phyloP scores from a whole-genome alignment of 1,140 invertebrate species.

The Philopotamus ludificatus region DNA sequence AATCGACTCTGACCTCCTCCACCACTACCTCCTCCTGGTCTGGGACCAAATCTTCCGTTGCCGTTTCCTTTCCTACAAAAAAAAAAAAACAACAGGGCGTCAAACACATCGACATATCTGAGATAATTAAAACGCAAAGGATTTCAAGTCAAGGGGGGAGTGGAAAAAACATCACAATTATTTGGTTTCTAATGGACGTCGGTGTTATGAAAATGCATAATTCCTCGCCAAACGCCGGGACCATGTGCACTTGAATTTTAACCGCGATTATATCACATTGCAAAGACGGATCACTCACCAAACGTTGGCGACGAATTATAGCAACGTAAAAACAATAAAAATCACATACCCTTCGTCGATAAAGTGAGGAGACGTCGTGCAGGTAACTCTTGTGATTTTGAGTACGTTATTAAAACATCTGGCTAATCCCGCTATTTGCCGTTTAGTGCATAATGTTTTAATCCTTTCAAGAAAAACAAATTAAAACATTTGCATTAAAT shows the following conservation, averaged over 20 bases:
- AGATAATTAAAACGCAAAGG: too few species aligned
- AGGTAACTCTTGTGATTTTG: background rate
- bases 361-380: background rate
- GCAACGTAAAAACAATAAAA: background rate
- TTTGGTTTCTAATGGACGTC: too few species aligned
- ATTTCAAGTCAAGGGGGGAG: too few species aligned
- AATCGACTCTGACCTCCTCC: conserved; percentile 45
- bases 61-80: conserved; percentile 40
- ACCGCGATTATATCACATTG: too few species aligned
- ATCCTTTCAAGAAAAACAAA: background rate
- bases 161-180: too few species aligned
- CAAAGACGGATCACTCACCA: too few species aligned
- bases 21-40: conserved; percentile 46
- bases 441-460: background rate
- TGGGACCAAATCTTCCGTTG: conserved; percentile 46
- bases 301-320: too few species aligned
- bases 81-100: conserved; percentile 8
- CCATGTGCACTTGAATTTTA: too few species aligned
- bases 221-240: too few species aligned
- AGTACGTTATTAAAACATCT: background rate
- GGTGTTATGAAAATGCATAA: too few species aligned
- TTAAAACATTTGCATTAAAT: too few species aligned
- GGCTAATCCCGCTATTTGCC: background rate
- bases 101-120: too few species aligned
- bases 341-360: background rate